Base-by-base conservation (phyloP, 2,113 vertebrate species). In the Megalops atlanticus region DNA sequence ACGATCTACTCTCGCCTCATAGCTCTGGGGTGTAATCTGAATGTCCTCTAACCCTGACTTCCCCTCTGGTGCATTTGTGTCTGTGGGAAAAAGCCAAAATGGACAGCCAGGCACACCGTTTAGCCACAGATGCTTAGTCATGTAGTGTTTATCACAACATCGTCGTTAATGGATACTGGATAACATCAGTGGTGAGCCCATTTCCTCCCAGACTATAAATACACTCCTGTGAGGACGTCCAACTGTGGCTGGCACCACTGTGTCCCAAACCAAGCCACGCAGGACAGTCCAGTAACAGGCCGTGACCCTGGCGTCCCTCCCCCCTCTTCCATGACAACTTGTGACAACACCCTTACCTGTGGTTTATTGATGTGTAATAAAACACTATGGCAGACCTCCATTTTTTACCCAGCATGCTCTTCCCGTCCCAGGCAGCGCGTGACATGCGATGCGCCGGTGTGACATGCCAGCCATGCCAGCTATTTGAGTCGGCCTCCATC, bases 381-480 rank as follows among this genome's bases (percentile, higher is more conserved):
- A 64, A 64, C 4, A 45, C 54, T 18, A 18, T 24, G 27, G 16
- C 69, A 71, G 14, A 36, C 15, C 36, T 6, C 69, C 21, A 24
- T 70, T 70, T 71, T 38, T 38, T 11, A 6, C 69, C 69, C 33
- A 71, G 36, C 31, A 35, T 38, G 33, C 27, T 71, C 15, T 16
- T 36, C 69, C 33, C 35, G 16, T 74, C 43, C 47, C 3, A 2
- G 39, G n/a, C 27, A 58, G 74, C 64, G 39, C 39, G 12, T 39
- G 78, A 79, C 81, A 83, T 74, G 78, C 64, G 70, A 78, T 38
- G 69, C 68, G 77, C 79, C 77, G 64, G 35, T 72, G 70, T 79
- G 79, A 79, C 39, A 33, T 68, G 77, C 72, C 38, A 38, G 64
- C n/a, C n/a, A 45, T 38, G 47, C 77, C 81, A 83, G 77, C 45